Conservation (phyloP, 2,113 vertebrate species). For the Mirza zaza region DNA sequence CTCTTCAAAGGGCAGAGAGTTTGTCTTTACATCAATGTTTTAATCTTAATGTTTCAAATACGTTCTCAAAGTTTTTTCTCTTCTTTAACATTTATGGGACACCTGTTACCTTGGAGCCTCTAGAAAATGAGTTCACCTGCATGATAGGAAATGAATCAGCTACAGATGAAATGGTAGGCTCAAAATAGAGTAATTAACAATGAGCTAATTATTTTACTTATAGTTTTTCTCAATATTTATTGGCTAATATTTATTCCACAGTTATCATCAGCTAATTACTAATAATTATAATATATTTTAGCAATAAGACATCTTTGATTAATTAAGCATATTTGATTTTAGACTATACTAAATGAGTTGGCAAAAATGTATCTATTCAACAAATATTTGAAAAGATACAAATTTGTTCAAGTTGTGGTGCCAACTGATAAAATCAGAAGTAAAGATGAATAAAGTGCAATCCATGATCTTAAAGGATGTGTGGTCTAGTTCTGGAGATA, state of each 20-base stretch:
- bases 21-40: not conserved
- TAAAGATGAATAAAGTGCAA: not conserved
- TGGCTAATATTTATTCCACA: not conserved
- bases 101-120: not conserved
- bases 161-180: not conserved
- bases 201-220: not conserved
- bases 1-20: not conserved
- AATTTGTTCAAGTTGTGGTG: not conserved
- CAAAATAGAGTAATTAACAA: not conserved
- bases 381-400: not conserved
- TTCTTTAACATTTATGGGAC: slow-evolving; percentile 6
- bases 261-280: not conserved
- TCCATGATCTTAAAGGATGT: not conserved
- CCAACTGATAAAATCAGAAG: not conserved
- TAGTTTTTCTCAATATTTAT: not conserved
- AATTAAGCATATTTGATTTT: not conserved
- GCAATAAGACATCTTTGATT: not conserved
- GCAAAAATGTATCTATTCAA: not conserved
- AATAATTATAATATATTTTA: not conserved
- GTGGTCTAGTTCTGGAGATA: not conserved
- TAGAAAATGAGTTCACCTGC: not conserved
- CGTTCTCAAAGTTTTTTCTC: not conserved
- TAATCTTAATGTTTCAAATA: slow-evolving; percentile 22
- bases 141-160: slow-evolving; percentile 1
- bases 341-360: not conserved